Evolutionary conservation across 2,113 vertebrate species (phyloP).

Genomic region (Pandion haliaetus): DNA sequence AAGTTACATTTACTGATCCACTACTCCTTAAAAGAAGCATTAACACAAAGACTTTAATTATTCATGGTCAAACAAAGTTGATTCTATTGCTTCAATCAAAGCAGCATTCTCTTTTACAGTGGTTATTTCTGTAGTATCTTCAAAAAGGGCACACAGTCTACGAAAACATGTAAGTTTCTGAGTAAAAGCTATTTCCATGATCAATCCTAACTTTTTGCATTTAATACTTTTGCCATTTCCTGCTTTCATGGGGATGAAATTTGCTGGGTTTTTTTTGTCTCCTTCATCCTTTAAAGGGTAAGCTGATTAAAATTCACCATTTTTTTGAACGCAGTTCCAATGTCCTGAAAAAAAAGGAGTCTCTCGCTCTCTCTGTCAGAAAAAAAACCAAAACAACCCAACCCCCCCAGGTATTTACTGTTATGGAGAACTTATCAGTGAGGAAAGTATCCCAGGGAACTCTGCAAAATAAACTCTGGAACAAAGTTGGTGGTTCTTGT

Average conservation of each 20-base stretch:
- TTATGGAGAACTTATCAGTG: background rate
- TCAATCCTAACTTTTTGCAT: conserved; percentile 11
- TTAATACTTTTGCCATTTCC: background rate
- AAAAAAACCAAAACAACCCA: background rate
- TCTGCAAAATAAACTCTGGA: background rate
- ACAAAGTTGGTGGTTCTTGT: background rate
- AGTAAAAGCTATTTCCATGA: conserved; percentile 53
- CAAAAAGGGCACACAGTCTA: conserved; percentile 64
- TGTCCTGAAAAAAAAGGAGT: background rate
- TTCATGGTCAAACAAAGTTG: conserved; percentile 77
- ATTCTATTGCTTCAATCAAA: conserved; percentile 76
- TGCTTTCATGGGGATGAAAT: background rate
- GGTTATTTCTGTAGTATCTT: conserved; percentile 77
- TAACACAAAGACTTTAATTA: conserved; percentile 79
- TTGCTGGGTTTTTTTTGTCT: background rate
- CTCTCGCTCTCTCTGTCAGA: background rate
- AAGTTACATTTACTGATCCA: conserved; percentile 75
- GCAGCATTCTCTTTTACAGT: conserved; percentile 73
- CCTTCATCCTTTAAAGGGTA: background rate
- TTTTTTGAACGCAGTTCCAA: background rate
- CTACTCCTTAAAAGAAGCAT: conserved; percentile 73
- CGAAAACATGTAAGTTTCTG: conserved; percentile 64
- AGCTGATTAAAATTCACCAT: background rate
- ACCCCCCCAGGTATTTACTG: background rate
- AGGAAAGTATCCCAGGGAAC: background rate